Base-by-base conservation (phyloP, 2,888 invertebrate species). In the Conistra vaccinii region DNA sequence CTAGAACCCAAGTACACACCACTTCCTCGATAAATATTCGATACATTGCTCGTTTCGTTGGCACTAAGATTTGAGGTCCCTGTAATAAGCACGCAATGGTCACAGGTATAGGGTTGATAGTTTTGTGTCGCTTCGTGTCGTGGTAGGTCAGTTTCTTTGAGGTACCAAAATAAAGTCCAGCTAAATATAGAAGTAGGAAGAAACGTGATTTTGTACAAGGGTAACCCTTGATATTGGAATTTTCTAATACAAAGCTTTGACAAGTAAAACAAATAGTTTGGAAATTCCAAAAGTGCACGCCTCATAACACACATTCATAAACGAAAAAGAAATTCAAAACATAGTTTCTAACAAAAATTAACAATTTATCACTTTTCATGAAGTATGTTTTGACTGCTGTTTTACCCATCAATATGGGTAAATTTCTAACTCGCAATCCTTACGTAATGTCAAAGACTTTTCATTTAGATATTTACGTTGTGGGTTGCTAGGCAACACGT, bases 111-210 rank as follows among this genome's bases (percentile, higher is more conserved):
- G 10, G 0, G 12, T 7, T 29, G 32, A 1, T 12, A 10, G 5
- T 51, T 58, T 69, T 32, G 2, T 35, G 12, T 53, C 0, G 45
- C 6, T 26, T 39, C 0, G 12, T 66, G 0, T 39, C 42, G 9
- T 57, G 17, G 75, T 82, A 51, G 26, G 20, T 29, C 29, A 60
- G 65, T 63, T 69, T 73, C 69, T 76, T 68, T 69, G 61, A 73
- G 79, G 69, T 65, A 83, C 74, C 29, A 83, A 76, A 82, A 80
- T 76, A 76, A 82, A 76, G 42, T 60, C 26, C 17, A 58, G 74
- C 75, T 82, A 82, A 84, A 84, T 79, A 84, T 73, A 85, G 73
- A 82, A 82, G 60, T 60, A 29, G 70, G 32, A 78, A 51, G 51
- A 60, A 84, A 84, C 55, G 69, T 66, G 65, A 73, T 78, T 78